Evolutionary conservation across 2,113 vertebrate species (phyloP).

Genomic region (Oreochromis spilurus): DNA sequence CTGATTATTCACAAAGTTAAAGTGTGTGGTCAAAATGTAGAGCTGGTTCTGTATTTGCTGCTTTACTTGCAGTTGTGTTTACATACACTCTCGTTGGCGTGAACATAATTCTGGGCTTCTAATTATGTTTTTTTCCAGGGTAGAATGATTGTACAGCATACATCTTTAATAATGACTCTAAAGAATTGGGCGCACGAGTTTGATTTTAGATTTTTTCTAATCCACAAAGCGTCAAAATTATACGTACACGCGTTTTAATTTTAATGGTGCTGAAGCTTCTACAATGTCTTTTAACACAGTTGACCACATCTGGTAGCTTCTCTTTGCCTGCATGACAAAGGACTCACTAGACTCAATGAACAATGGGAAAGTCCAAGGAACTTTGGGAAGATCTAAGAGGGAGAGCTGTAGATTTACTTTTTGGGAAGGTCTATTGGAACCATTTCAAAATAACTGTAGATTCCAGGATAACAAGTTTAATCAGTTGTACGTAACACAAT

Average conservation of each 20-base stretch:
- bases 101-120: background rate
- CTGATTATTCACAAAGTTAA: background rate
- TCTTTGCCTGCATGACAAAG: background rate
- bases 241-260: accelerated
- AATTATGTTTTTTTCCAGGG: accelerated
- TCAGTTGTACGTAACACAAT: accelerated
- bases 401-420: background rate
- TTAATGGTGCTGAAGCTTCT: accelerated
- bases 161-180: background rate
- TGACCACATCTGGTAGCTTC: background rate
- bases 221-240: accelerated
- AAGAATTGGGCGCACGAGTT: background rate
- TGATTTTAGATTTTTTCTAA: background rate
- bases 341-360: background rate
- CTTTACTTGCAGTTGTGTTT: background rate
- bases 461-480: background rate
- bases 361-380: background rate
- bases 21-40: background rate
- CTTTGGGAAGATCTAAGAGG: background rate
- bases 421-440: background rate
- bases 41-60: background rate
- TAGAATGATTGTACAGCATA: background rate
- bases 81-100: background rate
- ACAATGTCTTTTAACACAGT: background rate
- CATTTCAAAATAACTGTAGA: background rate